Conservation (phyloP, 2,888 invertebrate species). For the Crioceris asparagi region DNA sequence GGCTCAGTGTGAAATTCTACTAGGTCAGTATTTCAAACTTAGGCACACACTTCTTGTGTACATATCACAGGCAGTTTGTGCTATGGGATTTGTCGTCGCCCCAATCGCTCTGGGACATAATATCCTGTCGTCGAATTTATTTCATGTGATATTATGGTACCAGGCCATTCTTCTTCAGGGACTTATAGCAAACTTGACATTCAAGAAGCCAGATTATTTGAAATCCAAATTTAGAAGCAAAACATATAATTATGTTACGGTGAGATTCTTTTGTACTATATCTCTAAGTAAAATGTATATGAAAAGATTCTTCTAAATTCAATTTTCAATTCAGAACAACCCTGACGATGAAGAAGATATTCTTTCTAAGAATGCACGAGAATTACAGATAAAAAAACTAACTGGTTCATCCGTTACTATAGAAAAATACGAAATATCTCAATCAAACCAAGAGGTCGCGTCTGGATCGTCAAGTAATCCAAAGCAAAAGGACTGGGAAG, state of each 20-base stretch:
- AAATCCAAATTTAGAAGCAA: slow-evolving; percentile 24
- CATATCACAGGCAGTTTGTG: slow-evolving; percentile 43
- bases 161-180: slow-evolving; percentile 49
- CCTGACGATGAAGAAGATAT: slow-evolving; percentile 45
- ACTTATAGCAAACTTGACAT: slow-evolving; percentile 43
- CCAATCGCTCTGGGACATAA: slow-evolving; percentile 44
- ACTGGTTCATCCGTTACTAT: slow-evolving; percentile 18
- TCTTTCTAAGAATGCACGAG: slow-evolving; percentile 37
- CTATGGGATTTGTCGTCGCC: slow-evolving; percentile 44
- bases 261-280: slow-evolving; percentile 18
- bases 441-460: not conserved
- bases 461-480: slow-evolving; percentile 11
- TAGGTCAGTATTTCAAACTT: slow-evolving; percentile 48
- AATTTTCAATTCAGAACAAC: slow-evolving; percentile 18
- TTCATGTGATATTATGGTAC: slow-evolving; percentile 45
- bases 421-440: slow-evolving; percentile 19
- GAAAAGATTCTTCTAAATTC: not conserved
- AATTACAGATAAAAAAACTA: slow-evolving; percentile 28
- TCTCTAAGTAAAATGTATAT: not conserved
- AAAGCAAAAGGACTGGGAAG: slow-evolving; percentile 24
- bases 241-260: slow-evolving; percentile 29
- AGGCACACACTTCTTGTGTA: slow-evolving; percentile 44
- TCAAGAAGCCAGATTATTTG: slow-evolving; percentile 44
- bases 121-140: slow-evolving; percentile 37
- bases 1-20: slow-evolving; percentile 47